Percentiles rank a stretch among this genome's conserved stretches.
Evolutionary conservation across 1,140 invertebrate genomes (phyloP).

Genomic region (Pristionchus pacificus): DNA sequence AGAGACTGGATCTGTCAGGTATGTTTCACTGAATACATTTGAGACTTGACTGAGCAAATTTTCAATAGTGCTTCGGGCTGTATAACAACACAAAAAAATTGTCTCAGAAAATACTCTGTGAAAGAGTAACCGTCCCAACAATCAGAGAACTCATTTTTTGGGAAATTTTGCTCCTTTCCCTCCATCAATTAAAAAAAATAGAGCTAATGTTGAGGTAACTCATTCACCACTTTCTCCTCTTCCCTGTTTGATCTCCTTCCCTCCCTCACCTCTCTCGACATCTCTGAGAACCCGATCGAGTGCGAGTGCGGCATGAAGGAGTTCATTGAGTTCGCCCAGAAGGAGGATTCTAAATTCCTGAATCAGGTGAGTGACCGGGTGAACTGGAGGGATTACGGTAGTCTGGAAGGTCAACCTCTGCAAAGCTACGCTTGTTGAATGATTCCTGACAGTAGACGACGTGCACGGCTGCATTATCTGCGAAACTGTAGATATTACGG

Average conservation of each 20-base stretch:
- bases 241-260: conserved; percentile 28
- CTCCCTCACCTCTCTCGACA: conserved; percentile 26
- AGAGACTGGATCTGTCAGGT: conserved; percentile 22
- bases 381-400: too few relatives aligned
- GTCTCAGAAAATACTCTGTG: too few relatives aligned
- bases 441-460: too few relatives aligned
- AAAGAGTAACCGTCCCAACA: too few relatives aligned
- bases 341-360: conserved; percentile 29
- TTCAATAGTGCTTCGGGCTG: too few relatives aligned
- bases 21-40: conserved; percentile 8
- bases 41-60: too few relatives aligned
- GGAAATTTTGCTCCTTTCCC: background rate
- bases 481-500: too few relatives aligned
- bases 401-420: too few relatives aligned
- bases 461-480: too few relatives aligned
- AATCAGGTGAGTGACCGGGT: conserved; percentile 36
- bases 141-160: too few relatives aligned
- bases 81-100: too few relatives aligned
- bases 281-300: conserved; percentile 37
- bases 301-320: conserved; percentile 37
- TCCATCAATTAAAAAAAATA: background rate
- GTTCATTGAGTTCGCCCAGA: conserved; percentile 35
- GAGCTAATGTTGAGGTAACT: background rate
- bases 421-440: too few relatives aligned
- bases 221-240: conserved; percentile 21